Base-by-base conservation (phyloP, 2,797 vertebrate genomes). In the Lepidocolaptes lacrymiger region DNA sequence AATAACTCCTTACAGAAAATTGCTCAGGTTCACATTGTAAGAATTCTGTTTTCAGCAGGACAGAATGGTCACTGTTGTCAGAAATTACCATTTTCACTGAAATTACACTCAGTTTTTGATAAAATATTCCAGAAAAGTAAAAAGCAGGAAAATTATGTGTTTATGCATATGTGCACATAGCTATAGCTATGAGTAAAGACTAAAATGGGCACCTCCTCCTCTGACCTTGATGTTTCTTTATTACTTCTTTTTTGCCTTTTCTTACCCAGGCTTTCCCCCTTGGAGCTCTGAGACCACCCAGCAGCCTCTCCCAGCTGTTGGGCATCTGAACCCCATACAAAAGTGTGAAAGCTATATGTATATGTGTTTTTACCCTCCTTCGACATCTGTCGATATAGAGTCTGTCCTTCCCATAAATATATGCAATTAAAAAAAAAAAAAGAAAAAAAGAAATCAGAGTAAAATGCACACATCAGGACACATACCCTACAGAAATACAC, bases 291-390 rank as follows among this genome's bases (percentile, higher is more conserved):
- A 51, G 26, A 49, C 4, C 11, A 26, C 44, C 14, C 18, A 51
- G 71, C 21, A 49, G 21, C 26, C 32, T 36, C 44, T 27, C 37
- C 39, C 19, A 63, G 19, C 24, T 24, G 34, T 48, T 64, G 41
- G 20, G 21, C 10, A 74, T 18, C 44, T 1, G 1, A 28, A 43
- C 4, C 5, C 2, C 0, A 1, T 14, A 27, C 5, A 0, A 14
- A 74, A 55, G 5, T 19, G 26, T 46, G 41, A 77, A 84, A 84
- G 66, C 8, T 39, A 7, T 34, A 1, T 4, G 19, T 10, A 10
- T 12, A 0, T 15, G 7, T 28, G 37, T 43, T 73, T 79, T 72
- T 27, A 46, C 44, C 77, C 17, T 64, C 15, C 37, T 89, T 72
- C 91, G 30, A 43, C 12, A 56, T 37, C 28, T 12, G n/a, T 1